Base-by-base conservation (phyloP, 1,140 invertebrate species). In the Neotoxoptera formosana region DNA sequence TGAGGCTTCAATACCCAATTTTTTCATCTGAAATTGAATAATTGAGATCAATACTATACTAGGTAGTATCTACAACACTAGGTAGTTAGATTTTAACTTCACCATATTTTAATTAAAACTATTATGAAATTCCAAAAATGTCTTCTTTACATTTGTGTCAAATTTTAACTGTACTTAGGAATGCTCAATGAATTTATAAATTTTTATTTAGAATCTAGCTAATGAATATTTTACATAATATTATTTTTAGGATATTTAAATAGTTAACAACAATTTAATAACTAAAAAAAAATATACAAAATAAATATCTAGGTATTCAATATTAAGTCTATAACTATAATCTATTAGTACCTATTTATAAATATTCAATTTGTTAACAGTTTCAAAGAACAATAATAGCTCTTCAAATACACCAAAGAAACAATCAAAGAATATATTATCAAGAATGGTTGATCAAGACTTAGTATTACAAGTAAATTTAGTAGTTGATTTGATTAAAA, bases 371-470 rank as follows among this genome's bases (percentile, higher is more conserved):
- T 45, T 67, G 8, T 84, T 86, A 17, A 53, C 48, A 93, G 91
- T 93, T 93, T 93, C 81, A 7, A 93, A 93, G 56, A 93, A 93
- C 9, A 83, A 92, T 20, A 93, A 93, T 45, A 56, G 21, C 8
- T 41, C 48, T 93, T 17, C 76, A 51, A 86, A 20, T 45, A 67
- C n/a, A 93, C 7, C n/a, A 25, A 93, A 51, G 8, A 84, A 51
- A 86, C 14, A 53, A 25, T 30, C 76, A 7, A n/a, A 47, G 17
- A 53, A 93, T 41, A 41, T 53, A 86, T 41, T 93, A 67, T 86
- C 81, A 93, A 53, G 20, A 93, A 84, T 93, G 91, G 25, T 83
- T 56, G 48, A 84, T 86, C 67, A 93, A 93, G 91, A 93, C n/a
- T 56, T 56, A 30, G 14, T 53, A 25, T 84, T 93, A 84, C 91